A percentile compares a stretch with the other conserved stretches of the same genome.
Conservation (phyloP, 2,113 vertebrate species). For the Empidonax traillii region DNA sequence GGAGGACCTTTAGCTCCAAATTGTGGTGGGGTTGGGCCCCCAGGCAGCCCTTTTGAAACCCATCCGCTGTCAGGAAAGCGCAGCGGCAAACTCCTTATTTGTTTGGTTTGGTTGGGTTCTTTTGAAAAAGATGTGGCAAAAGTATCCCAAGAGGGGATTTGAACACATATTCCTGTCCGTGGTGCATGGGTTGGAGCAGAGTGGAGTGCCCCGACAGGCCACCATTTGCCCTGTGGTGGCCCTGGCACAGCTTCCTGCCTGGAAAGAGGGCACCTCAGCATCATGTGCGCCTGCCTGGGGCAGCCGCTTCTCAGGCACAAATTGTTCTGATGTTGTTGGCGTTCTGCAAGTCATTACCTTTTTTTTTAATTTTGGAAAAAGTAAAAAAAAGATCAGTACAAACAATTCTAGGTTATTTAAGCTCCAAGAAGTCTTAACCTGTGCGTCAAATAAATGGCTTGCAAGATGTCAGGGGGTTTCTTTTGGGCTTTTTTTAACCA, state of each 20-base stretch:
- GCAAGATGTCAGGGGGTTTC: conserved; percentile 61
- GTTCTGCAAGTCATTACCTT: conserved; percentile 24
- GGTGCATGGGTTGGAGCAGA: not conserved
- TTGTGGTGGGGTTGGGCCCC: rapidly evolving
- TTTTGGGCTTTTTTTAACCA: conserved; percentile 58
- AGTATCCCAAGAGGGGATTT: not conserved
- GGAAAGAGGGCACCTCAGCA: not conserved
- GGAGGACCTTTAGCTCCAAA: not conserved
- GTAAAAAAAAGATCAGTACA: not conserved
- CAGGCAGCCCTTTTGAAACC: not conserved
- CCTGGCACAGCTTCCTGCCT: not conserved
- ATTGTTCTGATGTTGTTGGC: not conserved
- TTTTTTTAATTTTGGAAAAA: not conserved
- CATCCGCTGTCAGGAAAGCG: rapidly evolving
- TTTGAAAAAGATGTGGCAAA: not conserved
- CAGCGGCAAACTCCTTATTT: not conserved
- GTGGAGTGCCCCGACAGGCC: not conserved
- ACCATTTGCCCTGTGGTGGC: not conserved
- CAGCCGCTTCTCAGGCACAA: not conserved
- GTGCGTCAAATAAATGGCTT: conserved; percentile 45
- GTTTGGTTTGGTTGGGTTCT: not conserved
- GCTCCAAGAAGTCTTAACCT: conserved; percentile 53
- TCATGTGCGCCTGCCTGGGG: not conserved
- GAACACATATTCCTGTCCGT: not conserved
- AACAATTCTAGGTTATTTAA: conserved; percentile 22